A percentile compares a stretch with the other conserved stretches of the same genome.
phyloP scores from a whole-genome alignment of 2,113 vertebrate genomes.

The Raphicerus campestris region DNA sequence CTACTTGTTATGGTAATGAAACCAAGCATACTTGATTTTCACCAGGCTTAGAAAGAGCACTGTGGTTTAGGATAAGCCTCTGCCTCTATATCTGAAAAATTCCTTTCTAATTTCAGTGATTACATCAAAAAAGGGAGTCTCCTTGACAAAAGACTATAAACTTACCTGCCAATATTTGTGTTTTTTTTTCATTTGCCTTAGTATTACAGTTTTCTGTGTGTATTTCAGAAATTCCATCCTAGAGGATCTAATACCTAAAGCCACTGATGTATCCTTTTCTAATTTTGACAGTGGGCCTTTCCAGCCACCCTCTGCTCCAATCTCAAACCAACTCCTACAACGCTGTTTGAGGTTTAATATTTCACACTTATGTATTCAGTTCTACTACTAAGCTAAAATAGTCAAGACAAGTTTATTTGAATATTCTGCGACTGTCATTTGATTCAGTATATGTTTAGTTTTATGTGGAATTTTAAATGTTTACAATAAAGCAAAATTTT shows the following conservation, averaged over 20 bases:
- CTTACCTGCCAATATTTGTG: neutral
- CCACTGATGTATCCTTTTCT: neutral
- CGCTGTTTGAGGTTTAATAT: neutral
- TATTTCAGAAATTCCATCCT: neutral
- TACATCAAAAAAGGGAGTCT: neutral
- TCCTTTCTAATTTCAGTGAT: neutral
- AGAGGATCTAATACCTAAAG: neutral
- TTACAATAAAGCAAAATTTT: slow-evolving; percentile 20
- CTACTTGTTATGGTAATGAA: neutral
- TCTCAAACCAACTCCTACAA: neutral
- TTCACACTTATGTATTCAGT: neutral
- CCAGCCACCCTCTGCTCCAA: neutral
- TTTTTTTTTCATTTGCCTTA: neutral
- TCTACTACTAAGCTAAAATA: neutral
- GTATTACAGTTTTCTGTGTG: neutral
- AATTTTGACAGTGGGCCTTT: neutral
- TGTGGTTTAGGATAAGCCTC: neutral
- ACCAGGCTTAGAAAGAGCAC: neutral
- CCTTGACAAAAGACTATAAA: neutral
- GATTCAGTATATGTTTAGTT: slow-evolving; percentile 33
- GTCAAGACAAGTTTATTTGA: neutral
- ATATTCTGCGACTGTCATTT: neutral
- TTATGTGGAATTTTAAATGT: slow-evolving; percentile 21
- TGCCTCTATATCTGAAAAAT: neutral
- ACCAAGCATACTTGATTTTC: neutral